Conservation (phyloP, 1,140 invertebrate species). For the Drosophila baimaii region DNA sequence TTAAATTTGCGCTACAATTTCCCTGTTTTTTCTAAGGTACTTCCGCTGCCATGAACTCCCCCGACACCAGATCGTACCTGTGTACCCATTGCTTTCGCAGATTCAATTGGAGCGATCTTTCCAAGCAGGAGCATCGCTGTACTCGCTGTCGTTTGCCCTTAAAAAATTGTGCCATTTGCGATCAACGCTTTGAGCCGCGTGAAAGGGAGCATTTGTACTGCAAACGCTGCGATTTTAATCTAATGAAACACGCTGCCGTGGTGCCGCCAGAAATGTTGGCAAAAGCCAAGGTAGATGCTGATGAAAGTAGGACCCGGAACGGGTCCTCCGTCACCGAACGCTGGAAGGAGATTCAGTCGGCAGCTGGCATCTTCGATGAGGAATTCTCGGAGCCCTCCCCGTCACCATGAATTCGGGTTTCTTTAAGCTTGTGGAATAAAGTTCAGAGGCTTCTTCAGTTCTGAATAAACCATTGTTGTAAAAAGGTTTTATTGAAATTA, state of each 20-base stretch:
- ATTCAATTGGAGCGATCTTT: neutral
- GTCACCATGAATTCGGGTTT: neutral
- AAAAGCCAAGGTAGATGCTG: neutral
- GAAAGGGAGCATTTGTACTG: neutral
- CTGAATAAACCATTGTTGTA: no score
- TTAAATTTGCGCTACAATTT: neutral
- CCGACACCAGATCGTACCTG: neutral
- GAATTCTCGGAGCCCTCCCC: constrained; percentile 1
- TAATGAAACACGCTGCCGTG: neutral
- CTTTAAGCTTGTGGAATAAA: no score
- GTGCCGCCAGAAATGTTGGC: neutral
- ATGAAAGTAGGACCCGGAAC: neutral
- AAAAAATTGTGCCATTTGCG: constrained; percentile 6
- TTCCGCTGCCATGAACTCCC: neutral
- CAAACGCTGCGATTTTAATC: constrained; percentile 9
- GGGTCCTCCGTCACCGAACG: constrained; percentile 6
- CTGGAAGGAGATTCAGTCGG: constrained; percentile 4
- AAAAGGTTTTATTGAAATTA: no score
- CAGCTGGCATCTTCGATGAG: constrained; percentile 5
- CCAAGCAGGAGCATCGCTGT: constrained; percentile 13
- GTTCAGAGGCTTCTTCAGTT: no score
- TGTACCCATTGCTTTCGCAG: constrained; percentile 1
- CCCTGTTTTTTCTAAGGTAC: neutral
- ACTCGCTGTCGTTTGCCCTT: neutral
- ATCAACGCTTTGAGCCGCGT: constrained; percentile 9